Evolutionary conservation across 1,140 invertebrate genomes (phyloP), one percentile per base, ranked within the genome.

Genomic region (Drosophila sucinea): DNA sequence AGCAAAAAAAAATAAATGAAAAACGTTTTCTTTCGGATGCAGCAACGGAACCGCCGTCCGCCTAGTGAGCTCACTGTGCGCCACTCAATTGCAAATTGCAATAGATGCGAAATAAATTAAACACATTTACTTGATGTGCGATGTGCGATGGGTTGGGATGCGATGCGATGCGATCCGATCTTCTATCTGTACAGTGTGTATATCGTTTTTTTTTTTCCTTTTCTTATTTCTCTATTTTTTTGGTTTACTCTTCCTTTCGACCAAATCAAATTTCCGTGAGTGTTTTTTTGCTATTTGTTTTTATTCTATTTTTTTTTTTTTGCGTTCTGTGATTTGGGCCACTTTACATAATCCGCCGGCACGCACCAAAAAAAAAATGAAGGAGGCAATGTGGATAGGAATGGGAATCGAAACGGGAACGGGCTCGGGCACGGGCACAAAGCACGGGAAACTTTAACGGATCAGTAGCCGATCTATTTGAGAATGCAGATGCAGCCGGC

Each of bases 271-370:
- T 51, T 61, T 41, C 47, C n/a, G n/a, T 38, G 7, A 17, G 35
- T 54, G 33, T 60, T 56, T 63, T 29, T 58, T 66, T 72, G 30
- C 8, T 40, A 61, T 51, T 40, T 27, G 17, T 57, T 32, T 40
- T 29, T 64, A 10, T 32, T 62, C 8, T 47, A 3, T 32, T 62
- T 47, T 65, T 17, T 65, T 71, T 72, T 76, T 76, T 70, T 66
- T 54, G 67, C 71, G 47, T 33, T 57, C 17, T 25, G 11, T 35
- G 47, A 51, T 76, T 57, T 84, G 77, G 76, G 77, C 70, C 79
- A 87, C 82, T 87, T 87, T 87, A 87, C 84, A 87, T 87, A 87
- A 87, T 89, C 83, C 84, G 68, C 76, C 82, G 83, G 82, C 68
- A 77, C 79, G 79, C 79, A 77, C 65, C 73, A 51, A 51, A 17